A percentile compares a stretch with the other conserved stretches of the same genome.
These are phyloP conservation scores for Drepanosiphum platanoidis DNA, from an alignment of 2,888 invertebrate genomes.

Conservation along the genomic window DNA sequence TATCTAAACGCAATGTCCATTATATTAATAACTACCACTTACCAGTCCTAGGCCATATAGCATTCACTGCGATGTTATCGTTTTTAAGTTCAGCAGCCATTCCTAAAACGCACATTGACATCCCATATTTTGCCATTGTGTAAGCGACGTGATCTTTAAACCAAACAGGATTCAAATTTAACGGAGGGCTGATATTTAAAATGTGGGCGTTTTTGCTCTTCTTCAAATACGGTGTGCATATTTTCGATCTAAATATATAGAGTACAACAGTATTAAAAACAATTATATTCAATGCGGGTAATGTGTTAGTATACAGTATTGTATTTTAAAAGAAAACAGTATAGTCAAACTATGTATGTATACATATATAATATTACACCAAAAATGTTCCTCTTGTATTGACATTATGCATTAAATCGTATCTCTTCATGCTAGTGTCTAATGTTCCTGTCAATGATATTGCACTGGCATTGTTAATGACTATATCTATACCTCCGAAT, in stretches of 20 bases:
- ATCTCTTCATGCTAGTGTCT: constrained; percentile 92
- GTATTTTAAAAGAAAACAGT: too few relatives aligned
- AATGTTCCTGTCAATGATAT: constrained; percentile 85
- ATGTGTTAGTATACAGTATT: too few relatives aligned
- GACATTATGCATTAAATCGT: constrained; percentile 94
- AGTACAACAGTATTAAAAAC: constrained; percentile 15
- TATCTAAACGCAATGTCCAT: too few relatives aligned
- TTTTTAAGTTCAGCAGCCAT: constrained; percentile 92
- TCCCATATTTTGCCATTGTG: constrained; percentile 98
- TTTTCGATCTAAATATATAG: constrained; percentile 79
- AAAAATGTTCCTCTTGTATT: constrained; percentile 95
- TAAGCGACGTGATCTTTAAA: constrained; percentile 92
- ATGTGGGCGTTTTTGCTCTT: constrained; percentile 92
- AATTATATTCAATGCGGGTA: background rate
- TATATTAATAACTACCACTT: too few relatives aligned
- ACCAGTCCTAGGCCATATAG: constrained; percentile 95
- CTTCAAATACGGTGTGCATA: constrained; percentile 86
- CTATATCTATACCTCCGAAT: constrained; percentile 95
- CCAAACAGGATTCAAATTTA: constrained; percentile 90
- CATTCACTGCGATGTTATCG: constrained; percentile 89
- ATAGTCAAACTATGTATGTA: background rate
- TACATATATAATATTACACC: constrained; percentile 66
- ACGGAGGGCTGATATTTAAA: constrained; percentile 92
- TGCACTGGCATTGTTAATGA: constrained; percentile 96
- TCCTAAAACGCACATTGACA: constrained; percentile 97